Evolutionary conservation across 2,888 invertebrate genomes (phyloP), one percentile per base, ranked within the genome.

Genomic region (Zygaena filipendulae): DNA sequence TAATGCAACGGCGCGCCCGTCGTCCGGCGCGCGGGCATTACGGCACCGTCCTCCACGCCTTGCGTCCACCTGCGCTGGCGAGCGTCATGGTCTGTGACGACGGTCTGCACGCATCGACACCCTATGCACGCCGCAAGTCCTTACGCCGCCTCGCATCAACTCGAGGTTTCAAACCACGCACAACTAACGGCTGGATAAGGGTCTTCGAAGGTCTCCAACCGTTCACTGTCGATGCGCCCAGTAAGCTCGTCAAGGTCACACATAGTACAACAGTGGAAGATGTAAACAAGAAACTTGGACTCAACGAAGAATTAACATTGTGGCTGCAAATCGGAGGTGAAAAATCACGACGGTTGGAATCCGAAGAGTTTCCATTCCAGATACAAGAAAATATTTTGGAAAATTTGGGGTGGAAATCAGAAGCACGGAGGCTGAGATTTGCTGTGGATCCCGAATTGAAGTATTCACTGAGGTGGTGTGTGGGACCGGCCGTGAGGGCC

Each of bases 391-490:
- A 83, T 36, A 82, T 82, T 57, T 67, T 87, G 33, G 72, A 71
- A 26, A 72, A 67, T 21, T 70, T 83, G 30, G 87, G 87, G 4
- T 87, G 85, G 72, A 66, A 64, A 28, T 84, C 86, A 25, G 58
- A 72, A 43, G 81, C 84, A 10, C 67, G 87, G 29, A 70, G 86
- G 37, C 61, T 82, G 14, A 71, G 87, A 22, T 60, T 87, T 34
- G 85, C 86, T 7, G 86, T 87, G 32, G 87, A 87, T 59, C 85
- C 85, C 13, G 86, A 86, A 49, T 58, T 87, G 34, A 72, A 84
- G 21, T 82, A 84, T 59, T 70, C 83, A 33, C 56, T 87, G 35
- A 74, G 84, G 23, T 86, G 86, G 70, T 83, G 85, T 45, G 77
- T 82, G 6, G 86, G 86, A 5, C 86, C 86, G 11, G 70, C 82